Evolutionary conservation across 2,888 invertebrate species (phyloP), one percentile per base, ranked within the genome.

Genomic region (Julus scanicus): DNA sequence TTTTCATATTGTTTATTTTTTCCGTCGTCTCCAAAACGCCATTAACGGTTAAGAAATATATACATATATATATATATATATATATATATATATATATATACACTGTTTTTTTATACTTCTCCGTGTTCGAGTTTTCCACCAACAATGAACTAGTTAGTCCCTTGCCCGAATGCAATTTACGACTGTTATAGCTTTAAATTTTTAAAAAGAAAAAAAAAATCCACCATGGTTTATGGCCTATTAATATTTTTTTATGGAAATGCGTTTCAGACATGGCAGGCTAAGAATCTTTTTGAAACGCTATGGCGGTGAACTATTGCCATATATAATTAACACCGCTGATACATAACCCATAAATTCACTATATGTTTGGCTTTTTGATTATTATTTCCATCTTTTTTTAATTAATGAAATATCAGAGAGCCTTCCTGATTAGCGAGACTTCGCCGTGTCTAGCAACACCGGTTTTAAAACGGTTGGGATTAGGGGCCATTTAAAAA

Each of bases 1-100:
- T 63, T 63, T 63, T 63, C 63, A 63, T 63, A 63, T 63, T 63
- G 63, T 63, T 63, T 63, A 63, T 63, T 63, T 63, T 63, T 63
- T 63, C 63, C 20, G 63, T 63, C 63, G 63, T 63, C 63, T 63
- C 63, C 63, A 20, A 63, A 63, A 63, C 63, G 63, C 63, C 63
- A 63, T 63, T 63, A 63, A 63, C 63, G 63, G 63, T 63, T 63
- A n/a, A 63, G 63, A 63, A 1, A 29, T 29, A 29, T 29, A 29
- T 29, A 29, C 1, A 29, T 63, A 63, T 63, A 63, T 29, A 29
- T 29, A 29, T 29, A 29, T 29, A 29, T 29, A 29, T 63, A 63
- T 63, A 63, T 29, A 29, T 29, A 29, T 29, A 29, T 29, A 29
- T 29, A 29, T 29, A 29, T 29, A 29, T 63, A 63, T 63, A 63